Evolutionary conservation across 2,888 invertebrate genomes (phyloP).

Genomic region (Cartodere bifasciata): DNA sequence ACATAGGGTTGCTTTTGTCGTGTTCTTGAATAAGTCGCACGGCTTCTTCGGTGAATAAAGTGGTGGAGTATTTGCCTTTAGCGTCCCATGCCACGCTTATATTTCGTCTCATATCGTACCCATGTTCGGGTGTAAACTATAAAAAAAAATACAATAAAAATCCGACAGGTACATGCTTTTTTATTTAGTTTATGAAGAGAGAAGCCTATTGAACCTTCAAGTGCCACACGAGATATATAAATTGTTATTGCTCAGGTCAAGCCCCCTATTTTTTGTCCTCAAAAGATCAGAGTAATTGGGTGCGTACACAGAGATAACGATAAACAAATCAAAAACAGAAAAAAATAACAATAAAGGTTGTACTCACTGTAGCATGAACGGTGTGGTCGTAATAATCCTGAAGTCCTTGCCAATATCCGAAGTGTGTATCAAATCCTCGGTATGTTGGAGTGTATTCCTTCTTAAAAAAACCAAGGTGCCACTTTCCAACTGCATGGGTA

Average conservation of each 20-base stretch:
- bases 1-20: constrained; percentile 42
- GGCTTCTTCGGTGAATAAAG: constrained; percentile 54
- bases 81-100: constrained; percentile 41
- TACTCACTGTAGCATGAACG: constrained; percentile 37
- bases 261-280: too few species aligned
- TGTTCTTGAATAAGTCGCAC: constrained; percentile 46
- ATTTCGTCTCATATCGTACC: constrained; percentile 51
- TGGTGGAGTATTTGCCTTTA: constrained; percentile 49
- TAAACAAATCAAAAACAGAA: too few species aligned
- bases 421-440: constrained; percentile 70
- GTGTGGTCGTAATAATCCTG: constrained; percentile 67
- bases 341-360: too few species aligned
- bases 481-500: constrained; percentile 72
- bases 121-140: constrained; percentile 33
- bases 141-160: constrained; percentile 13
- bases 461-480: constrained; percentile 72
- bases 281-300: too few species aligned
- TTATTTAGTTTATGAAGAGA: too few species aligned
- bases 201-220: too few species aligned
- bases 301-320: too few species aligned
- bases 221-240: too few species aligned
- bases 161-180: too few species aligned
- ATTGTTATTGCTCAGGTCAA: too few species aligned
- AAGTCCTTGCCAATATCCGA: constrained; percentile 73
- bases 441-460: constrained; percentile 57